Evolutionary conservation across 2,888 invertebrate species (phyloP).

Genomic region (Lithophane ornitopus): DNA sequence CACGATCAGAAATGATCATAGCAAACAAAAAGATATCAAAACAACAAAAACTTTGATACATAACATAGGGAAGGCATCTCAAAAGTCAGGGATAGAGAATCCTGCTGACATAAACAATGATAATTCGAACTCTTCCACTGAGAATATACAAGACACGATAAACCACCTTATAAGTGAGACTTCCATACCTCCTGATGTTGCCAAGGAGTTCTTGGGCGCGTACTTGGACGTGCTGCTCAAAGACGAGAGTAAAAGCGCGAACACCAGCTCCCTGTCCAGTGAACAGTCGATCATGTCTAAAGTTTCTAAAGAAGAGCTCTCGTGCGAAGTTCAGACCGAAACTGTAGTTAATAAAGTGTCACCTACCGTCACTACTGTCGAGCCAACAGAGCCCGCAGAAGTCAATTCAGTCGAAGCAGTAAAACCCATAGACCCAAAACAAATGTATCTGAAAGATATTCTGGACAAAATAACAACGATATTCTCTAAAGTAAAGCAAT

Average conservation of each 20-base stretch:
- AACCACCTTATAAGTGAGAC: slow-evolving; percentile 81
- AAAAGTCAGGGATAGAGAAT: slow-evolving; percentile 52
- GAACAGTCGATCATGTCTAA: slow-evolving; percentile 63
- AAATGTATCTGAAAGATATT: slow-evolving; percentile 78
- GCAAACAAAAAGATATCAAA: slow-evolving; percentile 79
- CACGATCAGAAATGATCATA: slow-evolving; percentile 68
- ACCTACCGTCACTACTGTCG: slow-evolving; percentile 73
- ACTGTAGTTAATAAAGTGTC: slow-evolving; percentile 76
- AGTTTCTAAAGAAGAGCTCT: slow-evolving; percentile 44
- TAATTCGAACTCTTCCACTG: slow-evolving; percentile 76
- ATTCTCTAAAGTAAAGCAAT: slow-evolving; percentile 72
- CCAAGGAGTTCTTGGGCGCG: slow-evolving; percentile 80
- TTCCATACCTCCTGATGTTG: slow-evolving; percentile 76
- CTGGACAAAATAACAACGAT: slow-evolving; percentile 81
- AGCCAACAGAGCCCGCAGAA: slow-evolving; percentile 50
- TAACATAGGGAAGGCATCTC: slow-evolving; percentile 74
- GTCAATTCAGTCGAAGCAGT: slow-evolving; percentile 40
- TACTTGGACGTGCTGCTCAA: slow-evolving; percentile 80
- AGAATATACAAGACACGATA: slow-evolving; percentile 81
- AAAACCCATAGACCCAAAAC: slow-evolving; percentile 72
- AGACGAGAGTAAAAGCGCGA: slow-evolving; percentile 67
- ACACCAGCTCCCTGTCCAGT: slow-evolving; percentile 71
- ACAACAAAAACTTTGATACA: slow-evolving; percentile 80
- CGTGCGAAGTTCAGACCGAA: slow-evolving; percentile 79
- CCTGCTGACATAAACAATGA: slow-evolving; percentile 59